Base-by-base conservation (phyloP, 2,888 invertebrate genomes). In the Volucella inflata region DNA sequence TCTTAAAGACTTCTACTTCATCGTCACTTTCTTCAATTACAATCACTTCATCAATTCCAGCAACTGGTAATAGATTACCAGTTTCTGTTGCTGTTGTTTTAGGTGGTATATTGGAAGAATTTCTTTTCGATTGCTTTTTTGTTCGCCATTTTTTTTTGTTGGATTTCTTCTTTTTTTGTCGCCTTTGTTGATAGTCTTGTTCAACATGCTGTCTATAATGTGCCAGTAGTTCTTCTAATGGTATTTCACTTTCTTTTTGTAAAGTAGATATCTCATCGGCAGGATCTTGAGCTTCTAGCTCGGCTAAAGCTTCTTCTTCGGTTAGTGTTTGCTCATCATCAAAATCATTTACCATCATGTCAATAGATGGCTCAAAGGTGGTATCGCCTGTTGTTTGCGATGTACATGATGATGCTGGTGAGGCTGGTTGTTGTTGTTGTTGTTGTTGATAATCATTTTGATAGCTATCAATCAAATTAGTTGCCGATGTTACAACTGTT, bases 261-360 rank as follows among this genome's bases (percentile, higher is more conserved):
- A 98, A 93, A 91, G 96, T 97, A 89, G 96, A 96, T 62, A 98
- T 94, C 93, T 98, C 98, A 89, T 96, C 96, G 89, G 96, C 95
- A 60, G 97, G 95, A 92, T 98, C 98, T 89, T 96, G 95, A 60
- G 94, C 93, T 93, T 97, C 97, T 87, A 96, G 95, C 89, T 97
- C 97, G 88, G 97, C 98, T 91, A 98, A 93, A 64, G 97, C 98
- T 94, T 99, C 99, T 94, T 99, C 98, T 93, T 99, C 98, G 92
- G 98, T 98, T 91, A 99, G 92, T 85, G 98, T 99, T 91, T 97
- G 95, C 92, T 99, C 99, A 93, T 99, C 98, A 92, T 99, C 99
- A 93, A 97, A 98, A 93, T 98, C 98, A 94, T 98, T 97, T 87
- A 98, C 96, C 94, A 98, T 96, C 98, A 98, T 98, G 92, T 98